phyloP scores from a whole-genome alignment of 2,797 vertebrate species.

The Bothrops alternatus region DNA sequence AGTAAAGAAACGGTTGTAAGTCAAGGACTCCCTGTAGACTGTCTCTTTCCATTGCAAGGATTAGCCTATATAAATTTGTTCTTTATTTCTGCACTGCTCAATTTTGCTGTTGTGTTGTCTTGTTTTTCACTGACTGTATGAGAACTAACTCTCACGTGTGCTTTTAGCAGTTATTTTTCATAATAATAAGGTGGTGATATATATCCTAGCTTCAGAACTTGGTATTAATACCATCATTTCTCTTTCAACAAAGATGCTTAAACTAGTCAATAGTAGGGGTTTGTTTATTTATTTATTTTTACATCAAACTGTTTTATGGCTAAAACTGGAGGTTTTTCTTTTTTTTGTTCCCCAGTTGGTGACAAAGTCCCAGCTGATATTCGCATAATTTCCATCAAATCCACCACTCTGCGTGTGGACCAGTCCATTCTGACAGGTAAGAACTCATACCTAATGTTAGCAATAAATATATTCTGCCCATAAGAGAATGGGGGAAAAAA shows the following conservation, averaged over 20 bases:
- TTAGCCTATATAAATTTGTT: too few relatives aligned
- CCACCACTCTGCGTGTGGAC: conserved; percentile 74
- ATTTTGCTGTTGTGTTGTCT: too few relatives aligned
- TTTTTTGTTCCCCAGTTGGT: conserved; percentile 53
- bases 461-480: neutral
- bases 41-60: too few relatives aligned
- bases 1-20: too few relatives aligned
- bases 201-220: neutral
- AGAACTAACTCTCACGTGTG: too few relatives aligned
- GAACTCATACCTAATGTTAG: neutral
- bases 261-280: neutral
- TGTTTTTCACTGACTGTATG: too few relatives aligned
- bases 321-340: neutral
- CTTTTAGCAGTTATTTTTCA: neutral
- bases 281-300: neutral
- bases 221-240: neutral
- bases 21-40: too few relatives aligned
- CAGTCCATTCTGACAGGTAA: conserved; percentile 75
- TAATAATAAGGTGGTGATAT: neutral
- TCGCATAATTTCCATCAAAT: conserved; percentile 73
- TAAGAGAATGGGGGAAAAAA: neutral
- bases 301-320: neutral
- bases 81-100: too few relatives aligned
- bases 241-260: neutral
- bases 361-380: conserved; percentile 77